Conservation (phyloP, 1,140 invertebrate species). For the Orius laevigatus region DNA sequence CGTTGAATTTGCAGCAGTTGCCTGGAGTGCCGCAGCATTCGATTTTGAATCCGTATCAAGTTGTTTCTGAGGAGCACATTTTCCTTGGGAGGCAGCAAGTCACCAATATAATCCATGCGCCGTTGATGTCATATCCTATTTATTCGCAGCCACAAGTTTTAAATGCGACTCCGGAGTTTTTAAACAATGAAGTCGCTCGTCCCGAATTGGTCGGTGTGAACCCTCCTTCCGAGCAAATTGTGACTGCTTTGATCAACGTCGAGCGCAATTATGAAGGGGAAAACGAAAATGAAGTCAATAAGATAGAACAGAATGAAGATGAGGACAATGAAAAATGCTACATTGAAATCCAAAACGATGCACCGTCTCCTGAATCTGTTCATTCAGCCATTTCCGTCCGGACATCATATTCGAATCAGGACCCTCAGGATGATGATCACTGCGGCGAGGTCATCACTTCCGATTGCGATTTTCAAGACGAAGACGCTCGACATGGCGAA, state of each 20-base stretch:
- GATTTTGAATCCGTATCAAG: constrained; percentile 12
- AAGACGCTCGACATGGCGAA: constrained; percentile 12
- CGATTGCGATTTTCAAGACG: constrained; percentile 12
- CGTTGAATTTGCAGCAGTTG: no score
- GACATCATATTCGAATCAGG: background rate
- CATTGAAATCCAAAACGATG: background rate
- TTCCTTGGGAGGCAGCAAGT: constrained; percentile 11
- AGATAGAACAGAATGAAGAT: no score
- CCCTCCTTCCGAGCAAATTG: background rate
- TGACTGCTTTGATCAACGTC: background rate
- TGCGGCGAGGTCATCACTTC: constrained; percentile 15
- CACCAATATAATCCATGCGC: constrained; percentile 10
- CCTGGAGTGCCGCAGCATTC: background rate
- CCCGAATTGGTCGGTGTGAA: background rate
- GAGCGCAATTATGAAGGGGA: background rate
- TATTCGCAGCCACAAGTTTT: constrained; percentile 8
- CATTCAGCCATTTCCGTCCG: no score
- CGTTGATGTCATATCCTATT: constrained; percentile 12
- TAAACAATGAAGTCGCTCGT: background rate
- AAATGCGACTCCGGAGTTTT: background rate
- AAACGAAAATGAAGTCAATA: no score
- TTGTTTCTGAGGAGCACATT: constrained; percentile 15
- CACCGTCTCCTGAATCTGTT: background rate
- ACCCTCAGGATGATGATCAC: background rate
- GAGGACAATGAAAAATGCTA: no score